These are phyloP conservation scores for Caenorhabditis sp. DNA, from an alignment of 2,888 invertebrate species.

Conservation along the genomic window DNA sequence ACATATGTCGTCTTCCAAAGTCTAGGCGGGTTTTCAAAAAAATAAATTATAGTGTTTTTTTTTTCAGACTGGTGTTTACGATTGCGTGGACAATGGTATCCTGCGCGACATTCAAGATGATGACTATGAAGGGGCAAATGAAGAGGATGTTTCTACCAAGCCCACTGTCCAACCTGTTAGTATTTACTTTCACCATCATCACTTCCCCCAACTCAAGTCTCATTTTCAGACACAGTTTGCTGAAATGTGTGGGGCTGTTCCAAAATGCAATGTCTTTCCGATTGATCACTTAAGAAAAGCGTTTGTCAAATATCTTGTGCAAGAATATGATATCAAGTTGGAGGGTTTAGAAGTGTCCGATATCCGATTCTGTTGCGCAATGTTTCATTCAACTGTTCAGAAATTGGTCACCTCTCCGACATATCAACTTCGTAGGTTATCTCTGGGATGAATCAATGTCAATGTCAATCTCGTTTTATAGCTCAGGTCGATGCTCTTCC, in stretches of 20 bases:
- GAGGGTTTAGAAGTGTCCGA: slow-evolving; percentile 31
- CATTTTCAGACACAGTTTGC: slow-evolving; percentile 36
- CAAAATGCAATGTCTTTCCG: slow-evolving; percentile 36
- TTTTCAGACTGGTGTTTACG: slow-evolving; percentile 45
- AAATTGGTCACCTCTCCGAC: slow-evolving; percentile 41
- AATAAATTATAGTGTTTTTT: neutral
- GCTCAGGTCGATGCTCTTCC: slow-evolving; percentile 37
- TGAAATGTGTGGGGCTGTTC: slow-evolving; percentile 47
- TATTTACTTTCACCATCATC: too few relatives aligned
- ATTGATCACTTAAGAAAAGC: slow-evolving; percentile 46
- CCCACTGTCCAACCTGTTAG: too few relatives aligned
- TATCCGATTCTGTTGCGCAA: slow-evolving; percentile 50
- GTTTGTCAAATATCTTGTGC: slow-evolving; percentile 46
- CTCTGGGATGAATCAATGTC: too few relatives aligned
- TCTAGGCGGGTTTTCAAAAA: too few relatives aligned
- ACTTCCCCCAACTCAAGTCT: too few relatives aligned
- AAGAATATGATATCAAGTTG: slow-evolving; percentile 42
- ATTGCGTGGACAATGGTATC: slow-evolving; percentile 54
- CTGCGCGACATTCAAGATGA: slow-evolving; percentile 18
- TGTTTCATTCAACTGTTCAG: slow-evolving; percentile 52
- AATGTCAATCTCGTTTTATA: too few relatives aligned
- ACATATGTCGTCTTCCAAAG: too few relatives aligned
- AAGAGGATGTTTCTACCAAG: too few relatives aligned
- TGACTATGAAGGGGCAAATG: neutral
- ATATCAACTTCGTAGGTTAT: slow-evolving; percentile 38